Percentiles rank a stretch among this genome's conserved stretches.
These are phyloP conservation scores for Haemorhous mexicanus DNA, from an alignment of 2,113 vertebrate species.

Conservation along the genomic window DNA sequence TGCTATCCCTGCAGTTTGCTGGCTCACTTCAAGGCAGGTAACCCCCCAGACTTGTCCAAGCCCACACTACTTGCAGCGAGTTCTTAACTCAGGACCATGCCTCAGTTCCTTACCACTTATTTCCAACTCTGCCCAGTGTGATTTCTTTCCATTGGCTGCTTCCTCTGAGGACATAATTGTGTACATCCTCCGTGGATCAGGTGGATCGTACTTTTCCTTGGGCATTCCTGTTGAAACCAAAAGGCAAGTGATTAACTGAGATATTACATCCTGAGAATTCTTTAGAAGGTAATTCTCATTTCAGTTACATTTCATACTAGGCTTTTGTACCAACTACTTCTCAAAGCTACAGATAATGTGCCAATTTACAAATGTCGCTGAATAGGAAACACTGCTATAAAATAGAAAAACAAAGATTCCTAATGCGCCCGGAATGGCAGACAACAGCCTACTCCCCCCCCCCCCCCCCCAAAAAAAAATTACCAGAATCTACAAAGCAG, in stretches of 20 bases:
- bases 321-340: not conserved
- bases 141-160: conserved; percentile 96
- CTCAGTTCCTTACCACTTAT: conserved; percentile 87
- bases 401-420: not conserved
- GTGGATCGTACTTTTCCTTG: conserved; percentile 99
- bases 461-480: accelerated
- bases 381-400: not conserved
- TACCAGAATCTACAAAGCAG: not conserved
- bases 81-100: not conserved
- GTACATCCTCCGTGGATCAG: conserved; percentile 98
- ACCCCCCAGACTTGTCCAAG: not conserved
- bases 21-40: not conserved
- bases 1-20: accelerated
- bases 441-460: not conserved
- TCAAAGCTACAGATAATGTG: not conserved
- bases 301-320: not conserved
- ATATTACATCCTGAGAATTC: not conserved
- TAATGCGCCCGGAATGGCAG: not conserved
- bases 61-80: not conserved
- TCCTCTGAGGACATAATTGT: conserved; percentile 99
- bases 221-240: conserved; percentile 90
- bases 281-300: not conserved
- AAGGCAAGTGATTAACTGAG: not conserved
- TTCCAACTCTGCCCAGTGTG: conserved; percentile 98
- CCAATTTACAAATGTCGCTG: not conserved